Evolutionary conservation across 2,888 invertebrate species (phyloP).

Genomic region (Caenorhabditis imperialis): DNA sequence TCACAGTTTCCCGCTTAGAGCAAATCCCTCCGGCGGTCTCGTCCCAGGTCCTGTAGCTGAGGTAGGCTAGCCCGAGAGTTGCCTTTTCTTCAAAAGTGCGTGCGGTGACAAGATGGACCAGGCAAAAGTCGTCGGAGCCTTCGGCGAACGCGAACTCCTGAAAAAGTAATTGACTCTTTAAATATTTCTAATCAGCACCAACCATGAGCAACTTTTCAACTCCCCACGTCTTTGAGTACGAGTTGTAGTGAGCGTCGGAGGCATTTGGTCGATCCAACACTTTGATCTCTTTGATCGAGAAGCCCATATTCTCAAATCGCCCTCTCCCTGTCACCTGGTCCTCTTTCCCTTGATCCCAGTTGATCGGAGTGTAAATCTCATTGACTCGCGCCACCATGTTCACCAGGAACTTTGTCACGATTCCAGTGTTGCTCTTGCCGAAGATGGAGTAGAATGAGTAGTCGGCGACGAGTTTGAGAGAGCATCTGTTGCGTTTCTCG

Average conservation of each 20-base stretch:
- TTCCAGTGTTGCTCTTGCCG: conserved; percentile 50
- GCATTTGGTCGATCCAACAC: conserved; percentile 46
- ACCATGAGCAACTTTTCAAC: conserved; percentile 22
- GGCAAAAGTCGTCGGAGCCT: conserved; percentile 53
- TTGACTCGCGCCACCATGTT: conserved; percentile 60
- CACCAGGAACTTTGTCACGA: conserved; percentile 54
- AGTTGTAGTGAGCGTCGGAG: conserved; percentile 54
- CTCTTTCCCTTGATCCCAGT: conserved; percentile 58
- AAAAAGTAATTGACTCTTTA: background rate
- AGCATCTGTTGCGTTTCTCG: conserved; percentile 54
- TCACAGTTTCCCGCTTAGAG: conserved; percentile 25
- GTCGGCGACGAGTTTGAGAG: conserved; percentile 60
- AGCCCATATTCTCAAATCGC: conserved; percentile 58
- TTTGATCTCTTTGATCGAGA: conserved; percentile 61
- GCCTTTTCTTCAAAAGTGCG: conserved; percentile 44
- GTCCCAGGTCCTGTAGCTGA: conserved; percentile 23
- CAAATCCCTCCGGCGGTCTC: conserved; percentile 46
- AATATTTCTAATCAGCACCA: too few species aligned
- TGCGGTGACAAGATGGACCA: conserved; percentile 58
- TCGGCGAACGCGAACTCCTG: conserved; percentile 54
- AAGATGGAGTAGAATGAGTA: conserved; percentile 56
- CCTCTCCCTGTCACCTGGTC: conserved; percentile 42
- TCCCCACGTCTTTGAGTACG: conserved; percentile 16
- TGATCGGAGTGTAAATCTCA: conserved; percentile 56
- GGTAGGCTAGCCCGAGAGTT: conserved; percentile 41